Conservation (phyloP, 2,113 vertebrate genomes). For the Promerops cafer region DNA sequence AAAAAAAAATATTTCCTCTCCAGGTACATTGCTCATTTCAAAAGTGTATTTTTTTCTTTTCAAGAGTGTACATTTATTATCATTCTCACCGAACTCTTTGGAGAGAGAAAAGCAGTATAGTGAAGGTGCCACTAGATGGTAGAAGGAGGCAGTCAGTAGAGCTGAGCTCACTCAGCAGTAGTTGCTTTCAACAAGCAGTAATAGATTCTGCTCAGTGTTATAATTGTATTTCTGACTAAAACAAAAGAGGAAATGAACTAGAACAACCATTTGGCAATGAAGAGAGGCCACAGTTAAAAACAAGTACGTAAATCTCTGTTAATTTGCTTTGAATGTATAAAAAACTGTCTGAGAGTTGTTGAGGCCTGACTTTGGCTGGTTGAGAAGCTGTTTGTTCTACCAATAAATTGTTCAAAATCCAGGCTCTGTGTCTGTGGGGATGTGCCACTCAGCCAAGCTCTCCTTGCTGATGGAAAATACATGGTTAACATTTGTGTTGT, state of each 20-base stretch:
- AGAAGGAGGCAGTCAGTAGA: conserved; percentile 31
- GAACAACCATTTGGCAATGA: conserved; percentile 8
- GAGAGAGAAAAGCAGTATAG: background rate
- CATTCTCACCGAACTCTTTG: background rate
- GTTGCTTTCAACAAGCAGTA: background rate
- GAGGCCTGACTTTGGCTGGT: background rate
- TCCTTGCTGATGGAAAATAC: background rate
- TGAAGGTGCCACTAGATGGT: conserved; percentile 59
- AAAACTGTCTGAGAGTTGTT: background rate
- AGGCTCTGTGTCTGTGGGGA: background rate
- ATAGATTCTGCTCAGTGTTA: background rate
- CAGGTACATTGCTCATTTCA: background rate
- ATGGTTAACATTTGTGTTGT: background rate
- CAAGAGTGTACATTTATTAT: background rate
- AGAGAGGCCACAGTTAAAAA: background rate
- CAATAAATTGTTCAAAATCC: background rate
- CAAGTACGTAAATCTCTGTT: background rate
- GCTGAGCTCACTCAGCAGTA: background rate
- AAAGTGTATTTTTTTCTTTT: background rate
- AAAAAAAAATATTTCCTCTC: background rate
- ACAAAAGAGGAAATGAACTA: conserved; percentile 26
- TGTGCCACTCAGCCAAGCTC: background rate
- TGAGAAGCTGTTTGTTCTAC: background rate
- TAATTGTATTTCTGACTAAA: background rate
- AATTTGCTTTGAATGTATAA: background rate